Base-by-base conservation (phyloP, 2,797 vertebrate species). In the Gadopsis bispinosus region DNA sequence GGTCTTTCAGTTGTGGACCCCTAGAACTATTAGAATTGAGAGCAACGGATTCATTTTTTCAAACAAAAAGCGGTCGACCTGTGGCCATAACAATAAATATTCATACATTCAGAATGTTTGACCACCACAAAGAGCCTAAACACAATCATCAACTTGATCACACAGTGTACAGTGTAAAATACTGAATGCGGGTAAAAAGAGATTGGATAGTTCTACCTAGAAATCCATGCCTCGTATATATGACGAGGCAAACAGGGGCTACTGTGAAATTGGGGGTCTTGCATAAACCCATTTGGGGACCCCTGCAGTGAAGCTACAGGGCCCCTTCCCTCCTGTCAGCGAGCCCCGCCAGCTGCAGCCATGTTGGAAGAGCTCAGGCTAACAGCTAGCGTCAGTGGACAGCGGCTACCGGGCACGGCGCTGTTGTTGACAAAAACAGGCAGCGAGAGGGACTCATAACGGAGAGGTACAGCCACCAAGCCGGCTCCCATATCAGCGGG, bases 401-500 rank as follows among this genome's bases (percentile, higher is more conserved):
- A 63, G 77, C 77, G 56, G 87, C 91, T 60, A 54, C 93, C 91
- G 91, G 90, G 83, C 70, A 93, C 92, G 92, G 92, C 92, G 92
- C 93, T 94, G 92, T 93, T 92, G 91, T 88, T 91, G 91, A 91
- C 91, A 83, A 88, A 89, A 84, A 88, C 92, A 89, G 75, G 83
- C 83, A 22, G 76, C 43, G 78, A 83, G 84, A 85, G 82, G 70
- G 80, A 83, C 59, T 80, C 78, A 29, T 71, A 86, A 58, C 81
- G 63, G 77, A 62, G 81, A 65, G 39, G 48, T 1, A 78, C 58
- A 84, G 64, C 29, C 83, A 63, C 64, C 77, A 31, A 87, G 78
- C 90, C 86, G 83, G 86, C 56, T 76, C 56, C 41, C 17, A 50
- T 70, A 82, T 26, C 71, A 73, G 31, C 53, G 29, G 65, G 53